Conservation (phyloP, 2,888 invertebrate species). For the Lymantria monacha region DNA sequence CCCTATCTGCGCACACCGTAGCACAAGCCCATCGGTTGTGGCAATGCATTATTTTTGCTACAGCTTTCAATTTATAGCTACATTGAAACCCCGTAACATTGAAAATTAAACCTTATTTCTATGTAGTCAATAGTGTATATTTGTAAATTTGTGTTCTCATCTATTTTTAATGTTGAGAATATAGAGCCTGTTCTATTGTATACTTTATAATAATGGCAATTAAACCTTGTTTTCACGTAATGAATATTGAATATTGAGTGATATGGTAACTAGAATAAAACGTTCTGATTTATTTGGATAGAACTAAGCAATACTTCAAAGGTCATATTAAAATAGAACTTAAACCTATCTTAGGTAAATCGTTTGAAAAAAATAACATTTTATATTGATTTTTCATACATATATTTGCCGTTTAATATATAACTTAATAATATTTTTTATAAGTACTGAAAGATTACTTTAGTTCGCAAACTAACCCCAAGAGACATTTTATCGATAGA, state of each 20-base stretch:
- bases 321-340: no score
- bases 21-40: constrained; percentile 50
- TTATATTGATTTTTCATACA: no score
- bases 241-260: neutral
- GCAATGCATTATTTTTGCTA: constrained; percentile 45
- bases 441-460: neutral
- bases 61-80: constrained; percentile 7
- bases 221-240: neutral
- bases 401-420: no score
- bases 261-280: no score
- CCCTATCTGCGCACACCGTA: constrained; percentile 45
- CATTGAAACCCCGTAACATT: neutral
- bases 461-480: constrained; percentile 3
- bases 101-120: neutral
- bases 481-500: constrained; percentile 11
- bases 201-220: neutral
- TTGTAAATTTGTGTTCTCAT: no score
- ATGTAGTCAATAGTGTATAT: neutral
- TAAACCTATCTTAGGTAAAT: no score
- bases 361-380: neutral
- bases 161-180: no score
- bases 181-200: neutral
- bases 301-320: no score
- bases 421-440: neutral
- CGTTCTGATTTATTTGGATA: no score